Evolutionary conservation across 2,113 vertebrate species (phyloP), one percentile per base, ranked within the genome.

Genomic region (Microtus richardsoni): DNA sequence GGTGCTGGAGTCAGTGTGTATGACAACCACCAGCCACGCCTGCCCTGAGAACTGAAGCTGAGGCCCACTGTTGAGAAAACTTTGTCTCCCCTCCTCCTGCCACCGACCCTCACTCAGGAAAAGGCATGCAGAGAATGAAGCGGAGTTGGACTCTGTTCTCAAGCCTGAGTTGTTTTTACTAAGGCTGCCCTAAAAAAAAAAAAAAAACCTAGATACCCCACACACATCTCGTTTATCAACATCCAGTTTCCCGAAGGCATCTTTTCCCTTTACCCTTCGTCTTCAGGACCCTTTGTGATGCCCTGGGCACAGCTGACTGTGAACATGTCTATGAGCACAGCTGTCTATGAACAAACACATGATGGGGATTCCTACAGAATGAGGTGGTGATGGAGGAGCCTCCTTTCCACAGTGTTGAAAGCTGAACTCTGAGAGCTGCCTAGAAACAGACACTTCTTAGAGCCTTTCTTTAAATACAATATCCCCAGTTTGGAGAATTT

Each of bases 181-280:
- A 58, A 14, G 8, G 16, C 10, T 41, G 44, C 0, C 33, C 71
- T 21, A 13, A 52, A 49, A 52, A 52, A 52, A 52, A 13, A 12
- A 0, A 52, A 52, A 49, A 52, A 52, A 22, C 4, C 11, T 9
- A 12, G 28, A 22, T 39, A 10, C 28, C 26, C n/a, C 77, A 22
- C 6, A 30, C 2, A 36, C 0, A 21, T 33, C 44, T 33, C 36
- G 22, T 1, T 52, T 41, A 16, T 49, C 24, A 24, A 9, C 30
- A 6, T 2, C 1, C 13, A n/a, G 22, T 24, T 39, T 83, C 30
- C 1, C 0, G 2, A 44, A 33, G 49, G 2, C 24, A 1, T 62
- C 13, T 5, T 62, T 77, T 26, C 11, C 5, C 28, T 21, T 33
- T 24, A 22, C 0, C 2, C 21, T 9, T 2, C 10, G n/a, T 22